phyloP scores from a whole-genome alignment of 37 sponge, comb jelly and placozoan species.

The Crambe crambe region DNA sequence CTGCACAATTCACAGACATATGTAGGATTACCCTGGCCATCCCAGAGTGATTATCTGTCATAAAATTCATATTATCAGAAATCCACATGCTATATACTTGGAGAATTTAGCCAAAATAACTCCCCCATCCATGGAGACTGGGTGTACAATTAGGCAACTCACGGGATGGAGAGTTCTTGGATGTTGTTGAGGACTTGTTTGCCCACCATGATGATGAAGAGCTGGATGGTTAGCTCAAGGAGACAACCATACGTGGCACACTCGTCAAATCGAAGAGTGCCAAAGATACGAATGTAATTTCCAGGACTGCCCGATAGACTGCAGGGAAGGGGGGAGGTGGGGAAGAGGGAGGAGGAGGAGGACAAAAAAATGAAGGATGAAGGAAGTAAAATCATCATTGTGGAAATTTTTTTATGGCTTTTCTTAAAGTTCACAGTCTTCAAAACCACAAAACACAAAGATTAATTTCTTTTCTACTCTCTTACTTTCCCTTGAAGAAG shows the following conservation, averaged over 20 bases:
- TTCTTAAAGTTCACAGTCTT: no score
- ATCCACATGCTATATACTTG: no score
- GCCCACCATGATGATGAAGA: constrained; percentile 89
- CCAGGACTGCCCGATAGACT: constrained; percentile 88
- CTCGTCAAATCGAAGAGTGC: constrained; percentile 88
- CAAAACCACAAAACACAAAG: no score
- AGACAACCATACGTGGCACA: constrained; percentile 96
- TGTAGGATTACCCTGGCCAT: no score
- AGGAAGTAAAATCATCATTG: not conserved
- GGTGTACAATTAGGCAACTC: constrained; percentile 8
- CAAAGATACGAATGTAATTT: constrained; percentile 63
- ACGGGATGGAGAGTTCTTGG: constrained; percentile 89
- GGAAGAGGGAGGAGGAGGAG: not conserved
- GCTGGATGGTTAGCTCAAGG: constrained; percentile 94
- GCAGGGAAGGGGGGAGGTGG: no score
- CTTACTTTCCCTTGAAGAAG: constrained; percentile 93
- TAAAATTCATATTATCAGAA: no score
- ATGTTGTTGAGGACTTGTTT: constrained; percentile 94
- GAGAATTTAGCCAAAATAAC: no score
- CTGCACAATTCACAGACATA: no score
- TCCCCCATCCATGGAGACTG: no score
- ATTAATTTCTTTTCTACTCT: constrained; percentile 6
- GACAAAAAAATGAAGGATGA: not conserved
- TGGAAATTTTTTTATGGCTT: no score
- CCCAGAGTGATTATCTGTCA: no score